Conservation (phyloP, 1,140 invertebrate species). For the Drosophila melanica region DNA sequence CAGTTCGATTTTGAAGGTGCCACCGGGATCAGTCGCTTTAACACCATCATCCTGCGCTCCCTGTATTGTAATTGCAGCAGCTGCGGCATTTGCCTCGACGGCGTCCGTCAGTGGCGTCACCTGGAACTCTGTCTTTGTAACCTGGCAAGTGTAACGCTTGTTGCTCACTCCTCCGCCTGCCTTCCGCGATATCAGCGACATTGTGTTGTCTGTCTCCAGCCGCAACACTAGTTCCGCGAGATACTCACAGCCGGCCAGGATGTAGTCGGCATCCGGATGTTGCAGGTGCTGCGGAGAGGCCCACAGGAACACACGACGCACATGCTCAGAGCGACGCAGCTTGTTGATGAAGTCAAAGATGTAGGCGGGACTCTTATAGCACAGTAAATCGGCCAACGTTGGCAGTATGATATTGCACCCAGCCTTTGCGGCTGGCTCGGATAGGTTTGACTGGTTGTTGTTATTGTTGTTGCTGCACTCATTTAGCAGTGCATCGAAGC, state of each 20-base stretch:
- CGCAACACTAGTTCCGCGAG: constrained; percentile 69
- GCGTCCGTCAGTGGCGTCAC: constrained; percentile 41
- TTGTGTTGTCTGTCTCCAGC: constrained; percentile 47
- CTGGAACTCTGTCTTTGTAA: constrained; percentile 64
- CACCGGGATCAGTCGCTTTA: constrained; percentile 41
- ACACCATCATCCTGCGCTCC: constrained; percentile 1
- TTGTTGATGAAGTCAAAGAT: constrained; percentile 68
- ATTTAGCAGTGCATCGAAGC: constrained; percentile 48
- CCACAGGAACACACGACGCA: constrained; percentile 75
- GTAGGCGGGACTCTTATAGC: constrained; percentile 61
- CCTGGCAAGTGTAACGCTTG: constrained; percentile 63
- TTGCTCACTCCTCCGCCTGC: constrained; percentile 61
- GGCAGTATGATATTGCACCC: constrained; percentile 71
- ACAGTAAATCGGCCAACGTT: constrained; percentile 67
- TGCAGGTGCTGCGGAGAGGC: constrained; percentile 56
- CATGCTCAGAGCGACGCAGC: constrained; percentile 61
- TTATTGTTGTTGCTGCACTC: constrained; percentile 49
- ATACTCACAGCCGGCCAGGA: constrained; percentile 74
- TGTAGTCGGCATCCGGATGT: constrained; percentile 56
- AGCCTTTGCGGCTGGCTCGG: constrained; percentile 20
- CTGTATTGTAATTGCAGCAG: not conserved
- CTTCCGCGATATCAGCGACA: constrained; percentile 67
- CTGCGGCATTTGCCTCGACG: constrained; percentile 9
- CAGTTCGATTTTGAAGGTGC: constrained; percentile 80
- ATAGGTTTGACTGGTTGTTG: constrained; percentile 30